Base-by-base conservation (phyloP, 2,888 invertebrate genomes). In the Cyclophora punctaria region DNA sequence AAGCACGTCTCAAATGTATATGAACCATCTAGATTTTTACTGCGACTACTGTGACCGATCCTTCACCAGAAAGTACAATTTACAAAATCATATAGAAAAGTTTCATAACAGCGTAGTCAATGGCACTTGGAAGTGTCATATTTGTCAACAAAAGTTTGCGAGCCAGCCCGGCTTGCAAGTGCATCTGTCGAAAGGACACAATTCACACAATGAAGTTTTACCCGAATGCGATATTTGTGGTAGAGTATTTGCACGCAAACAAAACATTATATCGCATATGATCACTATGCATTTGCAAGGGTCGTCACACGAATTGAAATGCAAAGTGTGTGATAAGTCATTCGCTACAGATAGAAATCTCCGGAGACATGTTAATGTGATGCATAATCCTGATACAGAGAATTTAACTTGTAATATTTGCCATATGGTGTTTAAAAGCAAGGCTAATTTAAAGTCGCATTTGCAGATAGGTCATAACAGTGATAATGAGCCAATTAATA, bases 201-300 rank as follows among this genome's bases (percentile, higher is more conserved):
- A 86, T 42, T 63, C 71, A 0, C 66, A 67, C 20, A 61, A 64
- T 0, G 73, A 81, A 45, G 67, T 78, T 0, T 73, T 67, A 4
- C 85, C 86, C 0, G 84, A 86, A 57, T 86, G 85, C 35, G 84
- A 85, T 34, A 41, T 81, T 0, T 86, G 85, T 34, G 84, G 85
- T 0, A 58, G 81, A 4, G 75, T 81, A 0, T 85, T 85, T 41
- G 78, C 78, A 0, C 69, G 85, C 49, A 84, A 81, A 62, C 82
- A 83, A 44, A 85, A 83, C n/a, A 76, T 85, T 0, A 69, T 67
- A 1, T 80, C 83, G 0, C 85, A 86, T 34, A 85, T 86, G 83
- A 71, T 78, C 0, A 81, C 81, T 0, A 77, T 80, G 0, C 85
- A 85, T 55, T 53, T 81, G 0, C 79, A 77, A 63, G 74, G 76